phyloP scores from a whole-genome alignment of 2,888 invertebrate species.

The Scrobipalpa costella region DNA sequence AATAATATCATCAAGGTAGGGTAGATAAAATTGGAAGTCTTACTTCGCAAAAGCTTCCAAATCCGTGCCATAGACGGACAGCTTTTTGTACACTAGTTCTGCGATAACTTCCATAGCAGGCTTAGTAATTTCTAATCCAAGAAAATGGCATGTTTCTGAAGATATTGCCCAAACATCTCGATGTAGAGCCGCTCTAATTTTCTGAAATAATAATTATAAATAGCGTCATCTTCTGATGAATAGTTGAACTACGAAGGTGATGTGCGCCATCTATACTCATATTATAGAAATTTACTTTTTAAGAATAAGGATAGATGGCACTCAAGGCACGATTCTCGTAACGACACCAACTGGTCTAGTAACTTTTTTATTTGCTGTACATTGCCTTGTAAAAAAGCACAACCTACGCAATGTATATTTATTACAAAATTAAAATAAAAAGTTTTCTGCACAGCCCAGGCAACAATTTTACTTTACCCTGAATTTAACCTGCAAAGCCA shows the following conservation, averaged over 20 bases:
- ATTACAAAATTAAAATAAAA: no score
- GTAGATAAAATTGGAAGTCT: slow-evolving; percentile 29
- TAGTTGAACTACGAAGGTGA: not conserved
- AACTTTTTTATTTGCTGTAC: not conserved
- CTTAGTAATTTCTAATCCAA: slow-evolving; percentile 75
- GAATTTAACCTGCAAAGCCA: not conserved
- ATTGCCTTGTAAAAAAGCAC: not conserved
- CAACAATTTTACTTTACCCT: no score
- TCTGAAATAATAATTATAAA: slow-evolving; percentile 63
- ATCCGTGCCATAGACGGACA: slow-evolving; percentile 78
- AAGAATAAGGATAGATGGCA: not conserved
- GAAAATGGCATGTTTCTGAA: slow-evolving; percentile 75
- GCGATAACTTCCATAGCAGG: slow-evolving; percentile 81
- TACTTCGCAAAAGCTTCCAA: slow-evolving; percentile 86
- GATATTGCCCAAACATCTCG: slow-evolving; percentile 79
- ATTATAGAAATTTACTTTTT: not conserved
- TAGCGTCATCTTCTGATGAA: slow-evolving; percentile 43
- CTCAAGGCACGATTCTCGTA: not conserved
- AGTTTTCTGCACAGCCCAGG: no score
- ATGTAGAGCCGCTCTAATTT: slow-evolving; percentile 79
- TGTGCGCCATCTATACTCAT: not conserved
- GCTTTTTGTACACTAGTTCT: slow-evolving; percentile 82
- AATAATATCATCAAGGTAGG: not conserved
- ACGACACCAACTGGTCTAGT: not conserved
- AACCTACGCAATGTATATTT: not conserved